A percentile compares a stretch with the other conserved stretches of the same genome.
Conservation (phyloP, 2,888 invertebrate genomes). For the Tanytarsus gracilentus region DNA sequence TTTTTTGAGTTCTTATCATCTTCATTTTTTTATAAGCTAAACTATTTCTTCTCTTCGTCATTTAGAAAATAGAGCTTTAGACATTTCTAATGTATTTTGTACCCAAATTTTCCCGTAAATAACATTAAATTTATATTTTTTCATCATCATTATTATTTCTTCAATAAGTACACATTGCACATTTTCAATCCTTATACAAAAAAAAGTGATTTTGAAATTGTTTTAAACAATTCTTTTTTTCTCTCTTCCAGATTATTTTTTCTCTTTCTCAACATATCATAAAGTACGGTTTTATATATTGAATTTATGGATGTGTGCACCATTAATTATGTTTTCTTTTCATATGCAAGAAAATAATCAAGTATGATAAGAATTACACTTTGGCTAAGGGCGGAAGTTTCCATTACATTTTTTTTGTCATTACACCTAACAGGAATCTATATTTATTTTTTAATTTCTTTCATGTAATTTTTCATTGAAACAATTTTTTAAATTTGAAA, state of each 20-base stretch:
- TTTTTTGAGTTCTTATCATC: neutral
- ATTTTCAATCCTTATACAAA: neutral
- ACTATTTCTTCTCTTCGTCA: neutral
- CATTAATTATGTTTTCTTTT: constrained; percentile 14
- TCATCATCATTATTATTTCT: constrained; percentile 1
- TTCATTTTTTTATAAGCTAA: too few relatives aligned
- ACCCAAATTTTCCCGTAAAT: constrained; percentile 2
- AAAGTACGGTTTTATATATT: constrained; percentile 20
- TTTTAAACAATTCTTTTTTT: neutral
- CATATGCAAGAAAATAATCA: too few relatives aligned
- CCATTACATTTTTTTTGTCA: constrained; percentile 24
- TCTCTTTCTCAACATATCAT: neutral
- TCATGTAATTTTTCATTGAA: too few relatives aligned
- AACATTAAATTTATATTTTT: constrained; percentile 6
- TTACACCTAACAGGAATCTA: constrained; percentile 17
- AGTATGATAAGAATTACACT: constrained; percentile 30
- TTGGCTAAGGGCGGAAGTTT: constrained; percentile 32
- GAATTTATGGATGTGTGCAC: constrained; percentile 16
- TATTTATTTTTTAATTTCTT: constrained; percentile 9
- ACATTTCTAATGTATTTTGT: neutral
- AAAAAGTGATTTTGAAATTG: neutral
- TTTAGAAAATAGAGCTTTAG: neutral
- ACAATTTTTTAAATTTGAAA: too few relatives aligned
- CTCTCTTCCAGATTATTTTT: neutral
- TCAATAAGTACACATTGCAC: constrained; percentile 9